Base-by-base conservation (phyloP, 2,888 invertebrate species). In the Stenolophus ochropezus region DNA sequence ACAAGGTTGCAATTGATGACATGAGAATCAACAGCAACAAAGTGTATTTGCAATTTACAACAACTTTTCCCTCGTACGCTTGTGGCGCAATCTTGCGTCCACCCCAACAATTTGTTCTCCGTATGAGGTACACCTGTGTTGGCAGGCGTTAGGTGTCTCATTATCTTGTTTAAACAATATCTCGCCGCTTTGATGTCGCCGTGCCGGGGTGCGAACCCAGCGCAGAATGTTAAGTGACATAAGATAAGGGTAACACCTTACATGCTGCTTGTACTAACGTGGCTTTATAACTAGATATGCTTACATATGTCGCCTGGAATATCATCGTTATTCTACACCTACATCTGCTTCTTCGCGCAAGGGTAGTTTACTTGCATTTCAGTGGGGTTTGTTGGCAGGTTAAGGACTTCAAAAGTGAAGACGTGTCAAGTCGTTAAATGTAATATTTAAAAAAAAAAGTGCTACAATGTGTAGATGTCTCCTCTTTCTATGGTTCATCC, bases 141-240 rank as follows among this genome's bases (percentile, higher is more conserved):
- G 25, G 25, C 25, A 61, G 61, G 61, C 25, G 56, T 61, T 23
- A n/a, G 61, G 61, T 61, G 23, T 61, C 61, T 61, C 61, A 61
- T 61, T 61, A 61, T 61, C 61, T 61, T 61, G 61, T 61, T 61
- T 61, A 61, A 61, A 61, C 61, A 61, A 61, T 61, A 61, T 61
- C 61, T 25, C 14, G 25, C 21, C 23, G 61, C 61, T 61, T 61
- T 61, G 61, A 61, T 61, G 61, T 61, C 25, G 25, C 61, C 61
- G 14, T 8, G 23, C n/a, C 61, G 3, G 14, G 61, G 25, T 61
- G 4, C 21, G 61, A 61, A 23, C 61, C 25, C 21, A 14, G 61
- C 11, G n/a, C 23, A 56, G 61, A 25, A 25, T 25, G 61, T 14
- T 25, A 61, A 25, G 61, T 61, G 61, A 61, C 14, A 61, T 25